A percentile compares a stretch with the other conserved stretches of the same genome.
These are phyloP conservation scores for Epinephelus cyanopodus DNA, from an alignment of 2,113 vertebrate species.

Conservation along the genomic window DNA sequence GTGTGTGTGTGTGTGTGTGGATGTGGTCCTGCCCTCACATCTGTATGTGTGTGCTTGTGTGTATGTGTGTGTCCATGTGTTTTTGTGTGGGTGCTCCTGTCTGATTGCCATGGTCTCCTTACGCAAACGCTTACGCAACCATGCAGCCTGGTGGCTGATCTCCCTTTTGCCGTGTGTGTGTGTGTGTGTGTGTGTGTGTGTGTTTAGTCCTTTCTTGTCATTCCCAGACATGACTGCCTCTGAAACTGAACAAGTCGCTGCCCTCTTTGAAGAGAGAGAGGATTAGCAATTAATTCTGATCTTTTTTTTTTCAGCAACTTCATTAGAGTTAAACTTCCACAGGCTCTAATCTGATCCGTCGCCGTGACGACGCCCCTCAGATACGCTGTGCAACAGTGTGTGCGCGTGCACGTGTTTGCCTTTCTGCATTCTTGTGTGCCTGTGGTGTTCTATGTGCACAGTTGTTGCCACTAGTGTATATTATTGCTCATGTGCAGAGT, in stretches of 20 bases:
- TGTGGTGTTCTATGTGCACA: neutral
- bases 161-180: slow-evolving; percentile 8
- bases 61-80: neutral
- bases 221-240: slow-evolving; percentile 50
- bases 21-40: slow-evolving; percentile 7
- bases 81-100: slow-evolving; percentile 53
- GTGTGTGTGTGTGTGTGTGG: neutral
- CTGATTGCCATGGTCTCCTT: slow-evolving; percentile 70
- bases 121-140: slow-evolving; percentile 67
- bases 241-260: slow-evolving; percentile 40
- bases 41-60: slow-evolving; percentile 5
- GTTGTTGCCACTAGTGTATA: neutral
- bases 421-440: slow-evolving; percentile 13
- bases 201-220: slow-evolving; percentile 39
- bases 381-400: neutral
- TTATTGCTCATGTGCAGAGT: neutral
- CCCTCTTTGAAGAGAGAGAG: slow-evolving; percentile 63
- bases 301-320: slow-evolving; percentile 55
- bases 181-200: neutral
- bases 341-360: slow-evolving; percentile 66
- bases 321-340: slow-evolving; percentile 66
- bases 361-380: slow-evolving; percentile 51
- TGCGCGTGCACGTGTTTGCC: neutral
- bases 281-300: slow-evolving; percentile 73
- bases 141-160: slow-evolving; percentile 67